Conservation (phyloP, 2,797 vertebrate genomes). For the Crenuchus spilurus region DNA sequence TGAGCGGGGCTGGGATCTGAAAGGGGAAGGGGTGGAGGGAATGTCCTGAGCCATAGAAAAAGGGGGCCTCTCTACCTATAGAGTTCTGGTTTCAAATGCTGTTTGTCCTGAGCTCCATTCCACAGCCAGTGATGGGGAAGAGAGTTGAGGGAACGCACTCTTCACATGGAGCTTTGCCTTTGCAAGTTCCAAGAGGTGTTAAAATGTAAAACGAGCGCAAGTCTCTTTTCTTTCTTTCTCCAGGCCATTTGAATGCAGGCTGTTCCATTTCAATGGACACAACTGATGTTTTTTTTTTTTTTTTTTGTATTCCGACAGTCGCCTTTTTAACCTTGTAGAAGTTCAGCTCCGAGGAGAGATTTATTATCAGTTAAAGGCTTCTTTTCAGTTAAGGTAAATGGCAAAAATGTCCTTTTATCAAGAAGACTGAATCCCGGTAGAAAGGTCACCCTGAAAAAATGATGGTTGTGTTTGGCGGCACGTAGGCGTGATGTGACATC, state of each 20-base stretch:
- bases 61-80: slow-evolving; percentile 49
- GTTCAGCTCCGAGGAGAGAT: neutral
- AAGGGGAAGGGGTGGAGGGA: slow-evolving; percentile 31
- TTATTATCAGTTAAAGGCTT: neutral
- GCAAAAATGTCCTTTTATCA: too few relatives aligned
- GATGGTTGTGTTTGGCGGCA: neutral
- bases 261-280: neutral
- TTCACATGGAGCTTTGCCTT: slow-evolving; percentile 19
- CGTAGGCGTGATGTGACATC: neutral
- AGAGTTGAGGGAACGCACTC: slow-evolving; percentile 29
- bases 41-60: slow-evolving; percentile 42
- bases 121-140: slow-evolving; percentile 31
- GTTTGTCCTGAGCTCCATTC: slow-evolving; percentile 53
- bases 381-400: neutral
- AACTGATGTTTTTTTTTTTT: neutral
- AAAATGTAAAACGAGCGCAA: neutral
- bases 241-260: neutral
- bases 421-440: neutral
- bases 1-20: slow-evolving; percentile 25
- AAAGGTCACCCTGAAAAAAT: neutral
- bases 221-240: neutral
- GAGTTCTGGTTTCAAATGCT: slow-evolving; percentile 54
- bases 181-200: slow-evolving; percentile 14
- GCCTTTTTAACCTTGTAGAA: neutral
- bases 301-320: too few relatives aligned